A percentile compares a stretch with the other conserved stretches of the same genome.
Conservation (phyloP, 2,113 vertebrate species). For the Acanthisitta chloris region DNA sequence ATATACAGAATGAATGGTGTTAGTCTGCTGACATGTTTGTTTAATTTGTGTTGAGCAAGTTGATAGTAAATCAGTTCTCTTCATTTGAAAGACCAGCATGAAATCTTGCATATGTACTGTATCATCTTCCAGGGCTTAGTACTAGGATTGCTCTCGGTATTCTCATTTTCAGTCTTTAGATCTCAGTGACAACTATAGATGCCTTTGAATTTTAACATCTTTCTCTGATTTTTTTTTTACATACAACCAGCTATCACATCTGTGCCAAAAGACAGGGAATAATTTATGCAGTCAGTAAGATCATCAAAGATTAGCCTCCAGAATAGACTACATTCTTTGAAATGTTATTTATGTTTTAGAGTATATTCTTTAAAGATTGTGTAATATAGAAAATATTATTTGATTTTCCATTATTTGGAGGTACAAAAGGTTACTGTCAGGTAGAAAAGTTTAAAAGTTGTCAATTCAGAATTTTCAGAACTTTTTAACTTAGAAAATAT, state of each 20-base stretch:
- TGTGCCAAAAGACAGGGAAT: not conserved
- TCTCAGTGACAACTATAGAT: not conserved
- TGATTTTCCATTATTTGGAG: not conserved
- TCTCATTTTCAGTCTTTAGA: not conserved
- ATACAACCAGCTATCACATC: not conserved
- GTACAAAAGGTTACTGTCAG: not conserved
- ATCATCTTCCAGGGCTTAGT: not conserved
- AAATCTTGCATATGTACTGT: not conserved
- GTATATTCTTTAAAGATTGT: not conserved
- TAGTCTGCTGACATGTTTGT: not conserved
- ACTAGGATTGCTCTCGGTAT: not conserved
- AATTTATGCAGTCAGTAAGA: not conserved
- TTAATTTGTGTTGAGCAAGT: not conserved
- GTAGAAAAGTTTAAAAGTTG: not conserved
- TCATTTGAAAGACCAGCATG: not conserved
- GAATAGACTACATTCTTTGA: not conserved
- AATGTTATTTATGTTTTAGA: not conserved
- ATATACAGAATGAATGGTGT: not conserved
- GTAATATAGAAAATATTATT: not conserved
- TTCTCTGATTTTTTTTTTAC: not conserved
- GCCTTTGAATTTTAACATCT: not conserved
- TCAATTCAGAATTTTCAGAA: not conserved
- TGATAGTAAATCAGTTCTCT: not conserved
- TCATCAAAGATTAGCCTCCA: not conserved
- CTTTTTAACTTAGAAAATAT: not conserved